These are phyloP conservation scores for Guaruba guarouba DNA, from an alignment of 2,113 vertebrate genomes.

Conservation along the genomic window DNA sequence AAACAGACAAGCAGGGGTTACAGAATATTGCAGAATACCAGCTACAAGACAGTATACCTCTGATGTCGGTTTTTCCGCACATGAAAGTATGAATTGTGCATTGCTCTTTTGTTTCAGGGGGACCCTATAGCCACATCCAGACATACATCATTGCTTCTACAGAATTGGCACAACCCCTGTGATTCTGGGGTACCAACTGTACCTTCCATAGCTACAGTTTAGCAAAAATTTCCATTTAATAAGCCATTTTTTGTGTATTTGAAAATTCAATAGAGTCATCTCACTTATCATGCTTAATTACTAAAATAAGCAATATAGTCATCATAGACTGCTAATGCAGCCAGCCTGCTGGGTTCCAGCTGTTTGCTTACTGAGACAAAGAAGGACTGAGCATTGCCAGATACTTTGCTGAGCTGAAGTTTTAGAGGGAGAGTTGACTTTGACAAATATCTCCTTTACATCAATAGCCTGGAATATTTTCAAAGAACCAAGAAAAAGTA, in stretches of 20 bases:
- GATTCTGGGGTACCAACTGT: background rate
- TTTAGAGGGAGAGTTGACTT: background rate
- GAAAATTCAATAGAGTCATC: background rate
- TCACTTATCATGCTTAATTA: background rate
- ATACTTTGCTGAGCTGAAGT: background rate
- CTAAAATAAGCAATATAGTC: background rate
- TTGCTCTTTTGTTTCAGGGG: background rate
- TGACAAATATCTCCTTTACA: background rate
- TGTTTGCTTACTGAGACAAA: background rate
- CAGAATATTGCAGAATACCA: background rate
- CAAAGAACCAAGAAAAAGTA: background rate
- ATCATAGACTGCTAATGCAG: background rate
- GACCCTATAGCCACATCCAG: too few species aligned
- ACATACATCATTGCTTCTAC: background rate
- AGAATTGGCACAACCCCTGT: background rate
- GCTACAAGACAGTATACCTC: background rate
- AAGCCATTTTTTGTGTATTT: background rate
- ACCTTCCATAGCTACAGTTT: background rate
- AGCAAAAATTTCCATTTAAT: background rate
- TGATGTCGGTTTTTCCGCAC: background rate
- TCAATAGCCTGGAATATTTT: slow-evolving; percentile 32
- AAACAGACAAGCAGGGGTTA: background rate
- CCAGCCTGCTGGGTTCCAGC: background rate
- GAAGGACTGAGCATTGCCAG: background rate
- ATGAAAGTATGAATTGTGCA: background rate